Evolutionary conservation across 2,888 invertebrate genomes (phyloP).

Genomic region (Platypus cylindrus): DNA sequence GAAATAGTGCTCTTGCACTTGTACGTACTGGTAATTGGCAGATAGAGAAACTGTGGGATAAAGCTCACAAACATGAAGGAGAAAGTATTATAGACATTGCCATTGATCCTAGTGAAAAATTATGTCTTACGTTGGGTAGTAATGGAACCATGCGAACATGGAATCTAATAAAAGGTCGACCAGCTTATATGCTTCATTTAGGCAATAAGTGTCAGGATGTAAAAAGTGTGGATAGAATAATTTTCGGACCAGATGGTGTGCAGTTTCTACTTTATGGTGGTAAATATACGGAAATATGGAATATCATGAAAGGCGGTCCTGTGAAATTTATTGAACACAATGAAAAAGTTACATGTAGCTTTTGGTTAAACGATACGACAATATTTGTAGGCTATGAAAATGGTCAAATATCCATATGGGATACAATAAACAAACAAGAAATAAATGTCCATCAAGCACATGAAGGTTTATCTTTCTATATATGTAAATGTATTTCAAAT

Average conservation of each 20-base stretch:
- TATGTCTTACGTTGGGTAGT: constrained; percentile 74
- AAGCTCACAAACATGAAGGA: constrained; percentile 80
- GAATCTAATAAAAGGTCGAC: constrained; percentile 86
- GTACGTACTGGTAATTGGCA: constrained; percentile 78
- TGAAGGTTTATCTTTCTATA: constrained; percentile 22
- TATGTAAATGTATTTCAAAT: neutral
- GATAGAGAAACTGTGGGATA: constrained; percentile 66
- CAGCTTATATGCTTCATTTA: constrained; percentile 81
- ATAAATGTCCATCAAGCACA: constrained; percentile 43
- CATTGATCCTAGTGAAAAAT: constrained; percentile 79
- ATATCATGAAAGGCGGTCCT: constrained; percentile 63
- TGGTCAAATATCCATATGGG: constrained; percentile 51
- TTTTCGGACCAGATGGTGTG: constrained; percentile 66
- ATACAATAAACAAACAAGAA: constrained; percentile 38
- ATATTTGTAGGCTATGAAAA: constrained; percentile 62
- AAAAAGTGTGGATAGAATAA: constrained; percentile 26
- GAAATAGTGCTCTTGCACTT: constrained; percentile 73
- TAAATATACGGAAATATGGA: constrained; percentile 66
- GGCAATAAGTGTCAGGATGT: constrained; percentile 48
- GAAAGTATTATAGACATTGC: constrained; percentile 59
- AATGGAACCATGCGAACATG: constrained; percentile 80
- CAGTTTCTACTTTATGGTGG: constrained; percentile 64
- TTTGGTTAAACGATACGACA: constrained; percentile 52
- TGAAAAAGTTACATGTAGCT: constrained; percentile 55
- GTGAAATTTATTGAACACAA: constrained; percentile 52